These are phyloP conservation scores for Gymnocypris eckloni DNA, from an alignment of 2,797 vertebrate species.

Conservation along the genomic window DNA sequence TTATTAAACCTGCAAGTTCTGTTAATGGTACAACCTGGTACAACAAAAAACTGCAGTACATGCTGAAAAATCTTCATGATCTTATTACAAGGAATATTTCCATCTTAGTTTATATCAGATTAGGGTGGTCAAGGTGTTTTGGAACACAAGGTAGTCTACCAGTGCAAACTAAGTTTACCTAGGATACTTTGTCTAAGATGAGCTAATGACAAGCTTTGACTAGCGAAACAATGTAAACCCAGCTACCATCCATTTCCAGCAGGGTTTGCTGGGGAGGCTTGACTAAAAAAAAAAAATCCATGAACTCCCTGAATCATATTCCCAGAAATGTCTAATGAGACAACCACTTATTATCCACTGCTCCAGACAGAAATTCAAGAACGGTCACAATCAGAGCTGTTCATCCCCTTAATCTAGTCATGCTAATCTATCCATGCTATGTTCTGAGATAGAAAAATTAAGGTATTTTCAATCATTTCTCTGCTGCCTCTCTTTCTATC, in stretches of 20 bases:
- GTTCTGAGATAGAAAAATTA: neutral
- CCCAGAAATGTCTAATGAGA: neutral
- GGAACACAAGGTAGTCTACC: neutral
- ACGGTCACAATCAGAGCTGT: neutral
- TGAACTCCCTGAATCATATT: neutral
- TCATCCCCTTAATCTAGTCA: neutral
- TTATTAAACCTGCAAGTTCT: constrained; percentile 41
- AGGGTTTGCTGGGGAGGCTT: neutral
- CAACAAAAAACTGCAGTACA: neutral
- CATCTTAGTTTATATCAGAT: neutral
- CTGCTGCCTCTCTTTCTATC: constrained; percentile 61
- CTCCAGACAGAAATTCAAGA: neutral
- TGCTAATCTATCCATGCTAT: neutral
- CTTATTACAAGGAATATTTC: neutral
- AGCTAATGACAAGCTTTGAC: neutral
- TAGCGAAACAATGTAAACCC: neutral
- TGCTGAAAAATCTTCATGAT: neutral
- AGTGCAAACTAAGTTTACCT: neutral
- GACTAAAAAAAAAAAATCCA: neutral
- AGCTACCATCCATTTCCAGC: neutral
- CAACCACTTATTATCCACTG: neutral
- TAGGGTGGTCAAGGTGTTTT: neutral
- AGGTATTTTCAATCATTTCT: constrained; percentile 5
- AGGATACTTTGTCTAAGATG: neutral
- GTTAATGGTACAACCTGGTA: constrained; percentile 11